phyloP scores from a whole-genome alignment of 2,888 invertebrate genomes.

The Rotaria macrura region DNA sequence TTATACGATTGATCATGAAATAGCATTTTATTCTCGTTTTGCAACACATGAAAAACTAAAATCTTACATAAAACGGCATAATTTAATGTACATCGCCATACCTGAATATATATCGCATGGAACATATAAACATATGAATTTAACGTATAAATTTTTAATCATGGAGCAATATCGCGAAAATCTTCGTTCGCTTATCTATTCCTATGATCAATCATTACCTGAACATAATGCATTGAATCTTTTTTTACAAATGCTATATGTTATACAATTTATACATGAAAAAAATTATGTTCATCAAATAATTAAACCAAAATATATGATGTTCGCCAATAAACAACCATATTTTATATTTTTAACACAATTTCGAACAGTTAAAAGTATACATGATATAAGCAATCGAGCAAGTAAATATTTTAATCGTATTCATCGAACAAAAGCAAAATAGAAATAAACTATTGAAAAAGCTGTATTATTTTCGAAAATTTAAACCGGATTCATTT shows the following conservation, averaged over 20 bases:
- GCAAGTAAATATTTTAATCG: not conserved
- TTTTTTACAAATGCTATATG: constrained; percentile 6
- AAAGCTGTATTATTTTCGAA: too few relatives aligned
- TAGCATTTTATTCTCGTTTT: not conserved
- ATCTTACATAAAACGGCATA: not conserved
- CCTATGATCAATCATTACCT: constrained; percentile 6
- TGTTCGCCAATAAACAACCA: constrained; percentile 3
- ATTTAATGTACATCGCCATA: not conserved
- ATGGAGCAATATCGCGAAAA: constrained; percentile 19
- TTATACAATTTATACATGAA: constrained; percentile 8
- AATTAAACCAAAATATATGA: constrained; percentile 17
- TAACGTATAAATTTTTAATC: constrained; percentile 10
- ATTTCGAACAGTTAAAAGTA: constrained; percentile 1
- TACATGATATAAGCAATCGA: not conserved
- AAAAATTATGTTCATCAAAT: constrained; percentile 17
- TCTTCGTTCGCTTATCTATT: not conserved
- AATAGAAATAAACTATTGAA: too few relatives aligned
- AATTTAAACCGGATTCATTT: too few relatives aligned
- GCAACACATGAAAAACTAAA: constrained; percentile 16
- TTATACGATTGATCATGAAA: constrained; percentile 12
- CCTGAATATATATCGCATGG: constrained; percentile 1
- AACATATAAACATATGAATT: not conserved
- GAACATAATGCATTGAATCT: constrained; percentile 19
- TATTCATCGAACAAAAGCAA: too few relatives aligned
- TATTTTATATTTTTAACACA: constrained; percentile 15